Conservation (phyloP, 1,140 invertebrate genomes). For the Hycleus phaleratus region DNA sequence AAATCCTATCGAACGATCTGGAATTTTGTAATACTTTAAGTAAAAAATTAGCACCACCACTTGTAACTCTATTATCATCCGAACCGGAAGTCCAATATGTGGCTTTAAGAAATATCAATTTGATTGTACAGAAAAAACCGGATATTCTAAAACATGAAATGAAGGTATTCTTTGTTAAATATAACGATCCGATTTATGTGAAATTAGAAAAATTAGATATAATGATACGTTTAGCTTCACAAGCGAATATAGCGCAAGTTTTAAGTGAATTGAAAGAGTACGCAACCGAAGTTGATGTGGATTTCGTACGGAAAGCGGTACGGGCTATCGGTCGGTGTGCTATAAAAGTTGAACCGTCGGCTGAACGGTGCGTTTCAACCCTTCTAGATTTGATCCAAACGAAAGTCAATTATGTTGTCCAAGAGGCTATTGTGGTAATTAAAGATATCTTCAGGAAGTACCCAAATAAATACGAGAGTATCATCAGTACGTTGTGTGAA, state of each 20-base stretch:
- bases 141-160: slow-evolving; percentile 99
- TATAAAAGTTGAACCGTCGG: slow-evolving; percentile 98
- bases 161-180: slow-evolving; percentile 99
- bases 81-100: slow-evolving; percentile 99
- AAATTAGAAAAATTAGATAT: slow-evolving; percentile 99
- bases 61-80: slow-evolving; percentile 94
- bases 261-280: slow-evolving; percentile 98
- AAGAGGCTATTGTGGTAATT: slow-evolving; percentile 99
- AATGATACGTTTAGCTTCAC: slow-evolving; percentile 97
- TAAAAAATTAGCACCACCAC: slow-evolving; percentile 96
- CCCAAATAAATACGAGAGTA: slow-evolving; percentile 99
- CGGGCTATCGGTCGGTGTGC: slow-evolving; percentile 97
- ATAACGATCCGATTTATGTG: slow-evolving; percentile 99
- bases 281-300: slow-evolving; percentile 99
- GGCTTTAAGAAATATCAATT: slow-evolving; percentile 95
- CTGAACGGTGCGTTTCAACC: slow-evolving; percentile 97
- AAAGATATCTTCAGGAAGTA: slow-evolving; percentile 99
- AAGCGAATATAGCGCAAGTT: slow-evolving; percentile 97
- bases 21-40: slow-evolving; percentile 92
- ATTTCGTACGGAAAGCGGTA: slow-evolving; percentile 98
- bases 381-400: slow-evolving; percentile 99
- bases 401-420: slow-evolving; percentile 99
- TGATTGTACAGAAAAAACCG: slow-evolving; percentile 97
- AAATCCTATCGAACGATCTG: slow-evolving; percentile 86
- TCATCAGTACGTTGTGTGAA: slow-evolving; percentile 98